Evolutionary conservation across 2,113 vertebrate species (phyloP).

Genomic region (Campylomormyrus tamandua): DNA sequence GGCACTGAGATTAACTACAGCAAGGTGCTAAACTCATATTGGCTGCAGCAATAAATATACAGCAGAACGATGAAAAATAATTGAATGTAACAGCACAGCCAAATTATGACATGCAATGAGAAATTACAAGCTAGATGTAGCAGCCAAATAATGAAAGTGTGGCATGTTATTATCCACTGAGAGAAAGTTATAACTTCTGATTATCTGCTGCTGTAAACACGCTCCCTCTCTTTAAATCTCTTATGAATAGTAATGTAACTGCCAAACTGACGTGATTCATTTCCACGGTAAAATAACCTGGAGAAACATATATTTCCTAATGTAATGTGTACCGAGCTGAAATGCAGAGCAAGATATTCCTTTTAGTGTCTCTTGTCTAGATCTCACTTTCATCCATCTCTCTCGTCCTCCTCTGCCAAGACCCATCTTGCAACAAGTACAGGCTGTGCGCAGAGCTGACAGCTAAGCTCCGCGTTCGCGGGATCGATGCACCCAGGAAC

Average conservation of each 20-base stretch:
- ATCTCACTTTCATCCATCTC: conserved; percentile 22
- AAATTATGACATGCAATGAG: background rate
- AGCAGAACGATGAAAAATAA: background rate
- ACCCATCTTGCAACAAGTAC: conserved; percentile 36
- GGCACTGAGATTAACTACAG: background rate
- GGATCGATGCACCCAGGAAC: conserved; percentile 49
- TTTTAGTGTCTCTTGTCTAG: background rate
- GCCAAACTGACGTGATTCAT: background rate
- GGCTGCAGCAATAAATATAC: background rate
- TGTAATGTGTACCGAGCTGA: background rate
- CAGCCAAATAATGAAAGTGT: background rate
- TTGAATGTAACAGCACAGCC: background rate
- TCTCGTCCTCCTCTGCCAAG: conserved; percentile 41
- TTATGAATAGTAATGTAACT: background rate
- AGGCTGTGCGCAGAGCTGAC: conserved; percentile 24
- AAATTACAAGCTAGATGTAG: conserved; percentile 3
- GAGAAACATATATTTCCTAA: background rate
- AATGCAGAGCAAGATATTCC: background rate
- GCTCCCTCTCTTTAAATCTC: background rate
- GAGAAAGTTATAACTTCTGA: background rate
- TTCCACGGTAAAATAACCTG: background rate
- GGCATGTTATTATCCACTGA: background rate
- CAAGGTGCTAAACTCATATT: background rate
- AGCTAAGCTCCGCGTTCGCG: conserved; percentile 34
- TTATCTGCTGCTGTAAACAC: background rate